Evolutionary conservation across 2,888 invertebrate genomes (phyloP).

Genomic region (Diarsia dahlii): DNA sequence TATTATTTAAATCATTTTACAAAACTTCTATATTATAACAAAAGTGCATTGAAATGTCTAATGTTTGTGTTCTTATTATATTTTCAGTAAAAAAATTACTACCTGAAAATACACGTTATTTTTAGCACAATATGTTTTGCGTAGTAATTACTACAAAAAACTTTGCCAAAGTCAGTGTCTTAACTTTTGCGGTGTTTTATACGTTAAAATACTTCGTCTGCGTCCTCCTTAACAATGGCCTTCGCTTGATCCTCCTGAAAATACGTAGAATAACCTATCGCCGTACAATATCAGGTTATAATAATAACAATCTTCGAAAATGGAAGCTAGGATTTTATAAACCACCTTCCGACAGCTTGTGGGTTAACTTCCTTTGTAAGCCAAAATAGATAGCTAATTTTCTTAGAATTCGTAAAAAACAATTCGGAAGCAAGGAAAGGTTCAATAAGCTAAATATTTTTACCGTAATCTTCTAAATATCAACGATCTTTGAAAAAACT

Average conservation of each 20-base stretch:
- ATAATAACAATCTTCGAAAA: slow-evolving; percentile 24
- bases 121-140: no score
- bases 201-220: background rate
- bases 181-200: background rate
- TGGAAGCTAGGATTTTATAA: slow-evolving; percentile 3
- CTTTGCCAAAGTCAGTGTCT: background rate
- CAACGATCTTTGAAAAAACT: background rate
- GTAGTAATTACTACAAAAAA: no score
- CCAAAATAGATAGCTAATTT: background rate
- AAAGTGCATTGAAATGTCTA: background rate
- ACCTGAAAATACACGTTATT: background rate
- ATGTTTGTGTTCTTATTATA: background rate
- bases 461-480: background rate
- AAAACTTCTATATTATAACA: background rate
- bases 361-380: background rate
- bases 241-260: slow-evolving; percentile 3
- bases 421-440: background rate
- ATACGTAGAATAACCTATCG: slow-evolving; percentile 11
- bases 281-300: slow-evolving; percentile 29
- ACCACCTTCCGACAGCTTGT: background rate
- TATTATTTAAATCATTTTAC: background rate
- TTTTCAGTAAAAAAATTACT: background rate
- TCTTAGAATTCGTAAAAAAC: background rate
- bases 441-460: background rate
- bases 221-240: slow-evolving; percentile 12